These are phyloP conservation scores for Crypturellus tataupa DNA, from an alignment of 2,797 vertebrate genomes.

Conservation along the genomic window DNA sequence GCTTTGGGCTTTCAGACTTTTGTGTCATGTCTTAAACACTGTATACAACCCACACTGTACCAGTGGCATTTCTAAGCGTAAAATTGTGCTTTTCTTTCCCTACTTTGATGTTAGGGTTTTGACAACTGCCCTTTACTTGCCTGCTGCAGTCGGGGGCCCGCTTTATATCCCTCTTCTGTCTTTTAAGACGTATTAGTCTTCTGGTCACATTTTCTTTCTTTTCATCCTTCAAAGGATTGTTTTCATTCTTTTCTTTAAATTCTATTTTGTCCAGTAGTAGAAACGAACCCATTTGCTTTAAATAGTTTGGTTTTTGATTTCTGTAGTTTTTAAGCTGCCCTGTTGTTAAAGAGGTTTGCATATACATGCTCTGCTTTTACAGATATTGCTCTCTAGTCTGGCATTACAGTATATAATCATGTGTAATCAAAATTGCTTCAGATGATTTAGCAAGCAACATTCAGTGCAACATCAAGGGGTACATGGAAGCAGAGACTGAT, in stretches of 20 bases:
- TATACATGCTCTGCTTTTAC: neutral
- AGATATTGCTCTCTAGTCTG: neutral
- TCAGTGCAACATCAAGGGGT: neutral
- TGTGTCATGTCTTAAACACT: neutral
- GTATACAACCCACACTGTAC: neutral
- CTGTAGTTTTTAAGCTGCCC: neutral
- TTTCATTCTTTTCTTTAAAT: neutral
- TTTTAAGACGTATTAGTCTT: neutral
- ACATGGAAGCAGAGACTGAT: neutral
- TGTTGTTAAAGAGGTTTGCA: neutral
- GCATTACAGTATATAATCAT: neutral
- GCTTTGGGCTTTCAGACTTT: neutral
- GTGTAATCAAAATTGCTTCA: neutral
- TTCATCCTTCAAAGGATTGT: neutral
- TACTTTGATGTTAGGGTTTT: conserved; percentile 19
- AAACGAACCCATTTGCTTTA: neutral
- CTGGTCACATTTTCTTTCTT: neutral
- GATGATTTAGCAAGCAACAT: neutral
- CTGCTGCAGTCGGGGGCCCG: neutral
- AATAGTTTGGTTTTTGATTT: neutral
- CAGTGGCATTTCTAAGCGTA: neutral
- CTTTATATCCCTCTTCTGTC: neutral
- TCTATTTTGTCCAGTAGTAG: accelerated
- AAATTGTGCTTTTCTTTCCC: neutral
- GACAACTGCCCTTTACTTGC: conserved; percentile 39